Evolutionary conservation across 2,888 invertebrate species (phyloP).

Genomic region (Noctuana brunneofusca): DNA sequence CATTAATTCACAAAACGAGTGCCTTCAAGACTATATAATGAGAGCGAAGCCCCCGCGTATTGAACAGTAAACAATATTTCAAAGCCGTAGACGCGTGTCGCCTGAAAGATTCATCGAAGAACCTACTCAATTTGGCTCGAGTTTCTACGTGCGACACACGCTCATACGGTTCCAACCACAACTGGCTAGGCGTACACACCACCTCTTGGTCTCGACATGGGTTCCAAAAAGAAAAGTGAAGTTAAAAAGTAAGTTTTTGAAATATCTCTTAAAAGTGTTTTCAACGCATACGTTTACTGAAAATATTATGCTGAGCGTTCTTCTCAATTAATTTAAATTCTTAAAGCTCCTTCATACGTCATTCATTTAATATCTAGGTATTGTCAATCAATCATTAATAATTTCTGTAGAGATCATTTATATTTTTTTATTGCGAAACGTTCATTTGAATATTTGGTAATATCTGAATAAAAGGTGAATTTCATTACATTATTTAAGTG

Average conservation of each 20-base stretch:
- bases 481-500: not conserved
- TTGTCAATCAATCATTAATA: not conserved
- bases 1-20: conserved; percentile 26
- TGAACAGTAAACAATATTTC: conserved; percentile 27
- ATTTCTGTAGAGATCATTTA: no score
- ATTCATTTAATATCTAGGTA: not conserved
- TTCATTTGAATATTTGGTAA: no score
- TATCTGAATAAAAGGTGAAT: not conserved
- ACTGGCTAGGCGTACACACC: not conserved
- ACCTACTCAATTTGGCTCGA: conserved; percentile 14
- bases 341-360: not conserved
- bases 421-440: no score
- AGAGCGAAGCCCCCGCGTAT: conserved; percentile 18
- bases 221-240: conserved; percentile 38
- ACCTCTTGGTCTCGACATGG: conserved; percentile 34
- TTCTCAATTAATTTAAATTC: no score
- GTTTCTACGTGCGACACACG: conserved; percentile 15
- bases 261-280: not conserved
- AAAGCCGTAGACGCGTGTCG: conserved; percentile 26
- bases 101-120: conserved; percentile 23
- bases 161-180: not conserved
- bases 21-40: conserved; percentile 33
- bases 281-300: not conserved
- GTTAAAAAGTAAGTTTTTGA: conserved; percentile 35
- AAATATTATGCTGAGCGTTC: not conserved